phyloP scores from a whole-genome alignment of 2,113 vertebrate genomes.

The Macquaria ambigua region DNA sequence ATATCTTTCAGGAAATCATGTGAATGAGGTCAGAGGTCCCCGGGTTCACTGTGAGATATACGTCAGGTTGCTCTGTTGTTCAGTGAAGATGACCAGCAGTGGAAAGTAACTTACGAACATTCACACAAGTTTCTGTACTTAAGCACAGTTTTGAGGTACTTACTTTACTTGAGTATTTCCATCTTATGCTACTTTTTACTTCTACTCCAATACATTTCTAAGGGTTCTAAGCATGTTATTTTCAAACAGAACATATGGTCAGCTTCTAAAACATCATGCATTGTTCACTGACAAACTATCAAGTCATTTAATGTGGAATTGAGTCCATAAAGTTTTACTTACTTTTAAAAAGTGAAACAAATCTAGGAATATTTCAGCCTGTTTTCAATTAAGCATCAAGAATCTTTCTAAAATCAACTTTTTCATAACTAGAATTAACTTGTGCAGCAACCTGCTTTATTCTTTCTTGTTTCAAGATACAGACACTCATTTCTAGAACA shows the following conservation, averaged over 20 bases:
- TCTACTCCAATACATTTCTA: not conserved
- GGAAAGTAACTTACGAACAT: not conserved
- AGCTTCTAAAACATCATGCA: not conserved
- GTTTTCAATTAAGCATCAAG: too few relatives aligned
- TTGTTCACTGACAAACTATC: not conserved
- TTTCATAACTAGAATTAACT: not conserved
- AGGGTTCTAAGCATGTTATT: not conserved
- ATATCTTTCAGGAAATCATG: conserved; percentile 34
- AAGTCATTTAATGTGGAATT: not conserved
- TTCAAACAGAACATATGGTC: not conserved
- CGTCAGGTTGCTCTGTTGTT: conserved; percentile 7
- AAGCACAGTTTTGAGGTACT: not conserved
- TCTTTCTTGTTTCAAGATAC: not conserved
- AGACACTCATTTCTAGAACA: not conserved
- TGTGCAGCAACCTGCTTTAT: not conserved
- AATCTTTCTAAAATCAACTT: not conserved
- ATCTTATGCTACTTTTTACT: not conserved
- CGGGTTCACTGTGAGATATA: conserved; percentile 18
- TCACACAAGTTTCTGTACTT: not conserved
- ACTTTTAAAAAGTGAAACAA: not conserved
- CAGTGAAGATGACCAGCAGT: not conserved
- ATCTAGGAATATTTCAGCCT: not conserved
- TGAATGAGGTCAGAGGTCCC: conserved; percentile 50
- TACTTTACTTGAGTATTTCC: not conserved
- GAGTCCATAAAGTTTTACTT: not conserved